Percentiles rank a stretch among this genome's conserved stretches.
Evolutionary conservation across 1,140 invertebrate genomes (phyloP).

Genomic region (Eulimnadia texana): DNA sequence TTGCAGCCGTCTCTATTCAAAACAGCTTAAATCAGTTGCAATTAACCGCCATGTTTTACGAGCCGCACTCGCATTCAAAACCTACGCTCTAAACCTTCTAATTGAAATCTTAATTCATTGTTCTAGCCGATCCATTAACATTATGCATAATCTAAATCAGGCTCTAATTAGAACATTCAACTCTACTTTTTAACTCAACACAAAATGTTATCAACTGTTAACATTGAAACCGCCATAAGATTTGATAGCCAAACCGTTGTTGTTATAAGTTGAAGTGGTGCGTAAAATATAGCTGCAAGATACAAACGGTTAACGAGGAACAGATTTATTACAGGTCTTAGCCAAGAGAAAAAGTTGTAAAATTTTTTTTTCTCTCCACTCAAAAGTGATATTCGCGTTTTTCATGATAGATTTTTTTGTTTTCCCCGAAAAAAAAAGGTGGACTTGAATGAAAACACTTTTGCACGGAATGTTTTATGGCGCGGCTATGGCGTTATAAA

Average conservation of each 20-base stretch:
- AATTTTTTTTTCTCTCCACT: neutral
- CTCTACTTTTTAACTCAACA: neutral
- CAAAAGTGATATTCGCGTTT: neutral
- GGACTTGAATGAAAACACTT: neutral
- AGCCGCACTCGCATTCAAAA: too few species aligned
- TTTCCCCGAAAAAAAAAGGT: neutral
- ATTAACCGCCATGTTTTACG: neutral
- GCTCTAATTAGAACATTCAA: too few species aligned
- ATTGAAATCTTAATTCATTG: too few species aligned
- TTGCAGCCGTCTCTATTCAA: neutral
- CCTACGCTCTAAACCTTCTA: too few species aligned
- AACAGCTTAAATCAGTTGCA: neutral
- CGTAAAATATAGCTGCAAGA: too few species aligned
- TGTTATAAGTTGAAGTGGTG: too few species aligned
- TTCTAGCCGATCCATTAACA: too few species aligned
- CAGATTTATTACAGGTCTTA: neutral
- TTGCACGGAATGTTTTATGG: neutral
- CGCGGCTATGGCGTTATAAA: neutral
- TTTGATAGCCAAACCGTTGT: too few species aligned
- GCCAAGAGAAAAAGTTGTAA: neutral
- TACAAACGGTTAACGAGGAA: neutral
- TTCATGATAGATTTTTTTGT: too few species aligned
- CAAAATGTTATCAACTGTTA: neutral
- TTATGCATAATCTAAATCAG: too few species aligned
- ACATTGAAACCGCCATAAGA: neutral